These are phyloP conservation scores for Oxyteleia sp. DNA, from an alignment of 2,888 invertebrate species.

Conservation along the genomic window DNA sequence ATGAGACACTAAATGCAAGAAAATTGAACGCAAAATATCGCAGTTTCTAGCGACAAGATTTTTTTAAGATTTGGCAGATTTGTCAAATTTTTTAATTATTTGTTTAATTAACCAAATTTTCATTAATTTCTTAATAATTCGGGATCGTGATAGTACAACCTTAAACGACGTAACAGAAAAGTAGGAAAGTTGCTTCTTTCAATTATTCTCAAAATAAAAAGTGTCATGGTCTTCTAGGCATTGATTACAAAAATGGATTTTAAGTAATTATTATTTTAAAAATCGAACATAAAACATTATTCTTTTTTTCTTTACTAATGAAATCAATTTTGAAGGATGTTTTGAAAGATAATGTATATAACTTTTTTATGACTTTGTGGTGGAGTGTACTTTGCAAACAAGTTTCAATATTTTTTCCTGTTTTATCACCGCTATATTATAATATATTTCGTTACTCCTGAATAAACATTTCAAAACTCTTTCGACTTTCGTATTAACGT, in stretches of 20 bases:
- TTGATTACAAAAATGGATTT: background rate
- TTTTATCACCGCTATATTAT: conserved; percentile 17
- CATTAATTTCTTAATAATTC: too few relatives aligned
- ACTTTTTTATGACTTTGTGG: conserved; percentile 7
- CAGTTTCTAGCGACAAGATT: too few relatives aligned
- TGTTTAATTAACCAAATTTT: too few relatives aligned
- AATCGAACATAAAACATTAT: background rate
- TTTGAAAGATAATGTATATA: conserved; percentile 11
- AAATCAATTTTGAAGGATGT: conserved; percentile 15
- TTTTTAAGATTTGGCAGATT: too few relatives aligned
- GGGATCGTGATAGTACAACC: too few relatives aligned
- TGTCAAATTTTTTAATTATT: too few relatives aligned
- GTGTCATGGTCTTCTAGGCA: too few relatives aligned
- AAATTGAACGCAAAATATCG: too few relatives aligned
- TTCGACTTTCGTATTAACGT: conserved; percentile 36
- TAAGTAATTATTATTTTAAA: background rate
- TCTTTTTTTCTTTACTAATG: background rate
- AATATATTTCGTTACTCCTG: conserved; percentile 19
- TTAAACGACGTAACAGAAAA: conserved; percentile 1
- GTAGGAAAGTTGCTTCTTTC: background rate
- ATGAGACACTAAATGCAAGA: too few relatives aligned
- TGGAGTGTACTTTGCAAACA: conserved; percentile 2
- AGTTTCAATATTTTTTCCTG: conserved; percentile 29
- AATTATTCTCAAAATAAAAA: background rate
- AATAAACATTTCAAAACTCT: conserved; percentile 34